Conservation (phyloP, 2,888 invertebrate genomes). For the Drosophila merina region DNA sequence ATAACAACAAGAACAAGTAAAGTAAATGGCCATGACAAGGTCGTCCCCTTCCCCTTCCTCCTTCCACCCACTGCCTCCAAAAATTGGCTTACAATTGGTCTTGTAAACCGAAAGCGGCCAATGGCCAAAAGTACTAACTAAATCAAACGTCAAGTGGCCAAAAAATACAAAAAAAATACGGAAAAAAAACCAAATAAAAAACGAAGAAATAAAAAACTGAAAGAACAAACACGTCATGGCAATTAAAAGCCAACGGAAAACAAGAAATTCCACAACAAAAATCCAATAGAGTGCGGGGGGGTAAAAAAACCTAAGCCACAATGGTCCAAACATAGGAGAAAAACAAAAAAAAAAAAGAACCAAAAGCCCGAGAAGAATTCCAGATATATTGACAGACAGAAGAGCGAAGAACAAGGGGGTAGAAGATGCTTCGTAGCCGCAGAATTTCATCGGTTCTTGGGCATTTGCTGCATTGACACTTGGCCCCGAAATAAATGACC, state of each 20-base stretch:
- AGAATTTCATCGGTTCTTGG: slow-evolving; percentile 35
- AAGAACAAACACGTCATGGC: slow-evolving; percentile 70
- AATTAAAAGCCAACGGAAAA: slow-evolving; percentile 66
- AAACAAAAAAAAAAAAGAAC: slow-evolving; percentile 2
- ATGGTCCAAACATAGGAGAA: background rate
- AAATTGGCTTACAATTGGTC: slow-evolving; percentile 78
- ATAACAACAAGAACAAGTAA: slow-evolving; percentile 46
- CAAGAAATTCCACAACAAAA: slow-evolving; percentile 40
- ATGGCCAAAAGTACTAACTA: slow-evolving; percentile 39
- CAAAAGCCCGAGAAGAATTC: background rate
- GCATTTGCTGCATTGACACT: slow-evolving; percentile 40
- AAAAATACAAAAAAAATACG: slow-evolving; percentile 4
- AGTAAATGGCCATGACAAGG: slow-evolving; percentile 25
- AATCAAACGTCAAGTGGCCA: slow-evolving; percentile 61
- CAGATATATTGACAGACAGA: background rate
- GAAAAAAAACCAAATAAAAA: slow-evolving; percentile 28
- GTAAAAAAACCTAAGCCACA: slow-evolving; percentile 15
- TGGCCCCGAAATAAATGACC: slow-evolving; percentile 34
- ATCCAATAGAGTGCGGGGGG: background rate
- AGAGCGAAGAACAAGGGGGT: slow-evolving; percentile 7
- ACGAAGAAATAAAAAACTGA: slow-evolving; percentile 10
- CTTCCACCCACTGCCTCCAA: slow-evolving; percentile 26
- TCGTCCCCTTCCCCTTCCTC: slow-evolving; percentile 8
- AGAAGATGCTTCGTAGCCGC: slow-evolving; percentile 31
- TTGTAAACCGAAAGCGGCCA: slow-evolving; percentile 33